Percentiles rank a stretch among this genome's conserved stretches.
phyloP scores from a whole-genome alignment of 2,797 vertebrate genomes.

The Cetoscarus ocellatus region DNA sequence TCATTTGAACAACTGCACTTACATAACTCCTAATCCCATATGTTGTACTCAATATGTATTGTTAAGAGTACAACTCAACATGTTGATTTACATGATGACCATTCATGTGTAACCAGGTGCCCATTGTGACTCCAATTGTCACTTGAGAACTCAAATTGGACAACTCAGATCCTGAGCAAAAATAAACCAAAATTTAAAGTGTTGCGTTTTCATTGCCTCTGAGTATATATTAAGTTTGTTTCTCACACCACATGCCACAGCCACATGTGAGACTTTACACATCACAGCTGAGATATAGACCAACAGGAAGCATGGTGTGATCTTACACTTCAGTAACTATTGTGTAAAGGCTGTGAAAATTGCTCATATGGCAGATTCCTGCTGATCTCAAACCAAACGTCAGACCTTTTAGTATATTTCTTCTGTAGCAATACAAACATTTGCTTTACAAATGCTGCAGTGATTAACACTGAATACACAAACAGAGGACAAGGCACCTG shows the following conservation, averaged over 20 bases:
- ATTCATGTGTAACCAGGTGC: too few species aligned
- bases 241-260: not conserved
- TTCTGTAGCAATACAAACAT: conserved; percentile 35
- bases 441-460: conserved; percentile 25
- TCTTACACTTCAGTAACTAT: conserved; percentile 27
- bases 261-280: not conserved
- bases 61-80: too few species aligned
- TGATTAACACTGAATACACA: conserved; percentile 33
- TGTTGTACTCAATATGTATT: too few species aligned
- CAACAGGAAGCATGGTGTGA: conserved; percentile 7
- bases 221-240: too few species aligned
- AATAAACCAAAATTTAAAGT: too few species aligned
- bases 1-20: too few species aligned
- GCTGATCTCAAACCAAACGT: not conserved
- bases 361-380: conserved; percentile 7
- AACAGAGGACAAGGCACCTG: conserved; percentile 39
- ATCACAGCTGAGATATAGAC: conserved; percentile 9
- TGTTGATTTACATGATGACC: too few species aligned
- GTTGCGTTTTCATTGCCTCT: too few species aligned
- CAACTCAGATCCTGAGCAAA: too few species aligned
- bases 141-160: too few species aligned
- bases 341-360: conserved; percentile 31
- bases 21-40: too few species aligned
- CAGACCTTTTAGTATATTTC: not conserved
- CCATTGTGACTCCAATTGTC: too few species aligned